phyloP scores from a whole-genome alignment of 2,113 vertebrate genomes.

The Pelusios castaneus region DNA sequence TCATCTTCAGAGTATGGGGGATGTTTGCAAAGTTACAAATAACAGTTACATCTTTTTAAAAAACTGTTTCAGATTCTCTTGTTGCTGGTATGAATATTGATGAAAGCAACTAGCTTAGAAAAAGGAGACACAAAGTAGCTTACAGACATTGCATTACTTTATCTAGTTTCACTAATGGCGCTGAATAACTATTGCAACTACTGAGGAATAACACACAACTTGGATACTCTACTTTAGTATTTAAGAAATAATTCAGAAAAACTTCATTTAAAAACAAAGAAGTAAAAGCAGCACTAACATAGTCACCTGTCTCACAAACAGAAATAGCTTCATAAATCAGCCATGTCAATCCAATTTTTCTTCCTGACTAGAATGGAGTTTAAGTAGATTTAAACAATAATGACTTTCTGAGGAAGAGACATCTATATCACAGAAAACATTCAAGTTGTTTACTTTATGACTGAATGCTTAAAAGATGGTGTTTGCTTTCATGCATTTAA shows the following conservation, averaged over 20 bases:
- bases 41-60: not conserved
- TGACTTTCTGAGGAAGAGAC: not conserved
- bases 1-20: not conserved
- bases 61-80: not conserved
- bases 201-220: not conserved
- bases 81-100: not conserved
- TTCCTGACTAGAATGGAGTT: not conserved
- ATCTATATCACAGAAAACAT: not conserved
- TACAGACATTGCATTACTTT: not conserved
- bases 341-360: not conserved
- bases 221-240: not conserved
- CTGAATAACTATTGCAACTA: not conserved
- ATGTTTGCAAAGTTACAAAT: not conserved
- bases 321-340: conserved; percentile 5
- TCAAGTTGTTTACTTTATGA: not conserved
- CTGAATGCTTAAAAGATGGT: not conserved
- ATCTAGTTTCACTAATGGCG: not conserved
- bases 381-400: not conserved
- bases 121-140: not conserved
- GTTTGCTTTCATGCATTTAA: not conserved
- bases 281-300: not conserved
- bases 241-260: not conserved
- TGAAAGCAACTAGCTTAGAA: not conserved
- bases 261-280: not conserved
- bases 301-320: not conserved